These are phyloP conservation scores for Cotesia congregata DNA, from an alignment of 2,888 invertebrate genomes.

Conservation along the genomic window DNA sequence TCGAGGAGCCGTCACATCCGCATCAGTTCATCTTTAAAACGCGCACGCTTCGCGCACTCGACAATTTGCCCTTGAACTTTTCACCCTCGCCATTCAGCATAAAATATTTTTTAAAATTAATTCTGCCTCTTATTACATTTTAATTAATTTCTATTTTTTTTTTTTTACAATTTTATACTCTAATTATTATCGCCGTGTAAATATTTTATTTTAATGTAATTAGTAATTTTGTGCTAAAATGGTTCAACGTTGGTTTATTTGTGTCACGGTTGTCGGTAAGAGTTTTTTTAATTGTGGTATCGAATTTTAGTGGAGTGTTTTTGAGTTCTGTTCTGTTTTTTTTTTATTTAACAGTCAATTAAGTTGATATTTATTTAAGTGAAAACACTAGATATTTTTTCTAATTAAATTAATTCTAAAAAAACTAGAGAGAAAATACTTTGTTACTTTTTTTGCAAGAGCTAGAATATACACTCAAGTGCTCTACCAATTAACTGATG, in stretches of 20 bases:
- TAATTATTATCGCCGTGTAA: neutral
- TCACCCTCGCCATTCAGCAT: slow-evolving; percentile 2
- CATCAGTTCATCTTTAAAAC: slow-evolving; percentile 36
- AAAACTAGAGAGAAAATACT: neutral
- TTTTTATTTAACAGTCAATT: neutral
- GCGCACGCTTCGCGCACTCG: slow-evolving; percentile 22
- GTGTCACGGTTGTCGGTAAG: slow-evolving; percentile 26
- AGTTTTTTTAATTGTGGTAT: neutral
- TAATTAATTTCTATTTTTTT: slow-evolving; percentile 23
- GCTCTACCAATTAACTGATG: slow-evolving; percentile 4
- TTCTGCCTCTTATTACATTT: neutral
- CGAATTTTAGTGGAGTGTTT: slow-evolving; percentile 5
- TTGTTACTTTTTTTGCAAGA: neutral
- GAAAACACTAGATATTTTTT: neutral
- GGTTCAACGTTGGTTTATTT: neutral
- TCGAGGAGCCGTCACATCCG: slow-evolving; percentile 31
- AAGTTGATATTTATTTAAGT: neutral
- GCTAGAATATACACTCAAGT: neutral
- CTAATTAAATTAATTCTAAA: neutral
- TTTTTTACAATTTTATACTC: slow-evolving; percentile 26
- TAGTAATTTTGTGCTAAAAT: slow-evolving; percentile 23
- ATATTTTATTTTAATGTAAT: slow-evolving; percentile 17
- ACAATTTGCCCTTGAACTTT: slow-evolving; percentile 31
- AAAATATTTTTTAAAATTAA: neutral
- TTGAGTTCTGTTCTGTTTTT: neutral